Evolutionary conservation across 1,140 invertebrate species (phyloP).

Genomic region (Galendromus occidentalis): DNA sequence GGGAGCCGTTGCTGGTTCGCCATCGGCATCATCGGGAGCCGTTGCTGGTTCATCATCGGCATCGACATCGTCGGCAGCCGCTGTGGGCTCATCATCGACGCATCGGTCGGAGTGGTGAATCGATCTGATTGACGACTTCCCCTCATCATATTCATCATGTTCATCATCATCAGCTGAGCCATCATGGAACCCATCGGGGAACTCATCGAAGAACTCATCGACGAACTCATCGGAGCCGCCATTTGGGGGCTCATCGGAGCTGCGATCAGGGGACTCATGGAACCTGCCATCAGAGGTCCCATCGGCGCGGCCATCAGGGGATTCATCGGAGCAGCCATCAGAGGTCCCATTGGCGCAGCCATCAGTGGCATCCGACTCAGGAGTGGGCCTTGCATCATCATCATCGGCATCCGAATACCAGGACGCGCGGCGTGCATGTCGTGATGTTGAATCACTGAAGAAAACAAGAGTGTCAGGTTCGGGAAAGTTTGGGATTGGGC

Average conservation of each 20-base stretch:
- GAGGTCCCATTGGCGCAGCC: not conserved
- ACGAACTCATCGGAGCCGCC: too few species aligned
- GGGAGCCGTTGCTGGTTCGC: too few species aligned
- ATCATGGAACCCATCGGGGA: not conserved
- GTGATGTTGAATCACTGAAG: slow-evolving; percentile 8
- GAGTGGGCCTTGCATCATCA: not conserved
- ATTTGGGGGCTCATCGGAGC: not conserved
- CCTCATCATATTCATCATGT: not conserved
- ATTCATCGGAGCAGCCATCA: not conserved
- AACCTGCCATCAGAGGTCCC: not conserved
- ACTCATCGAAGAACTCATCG: too few species aligned
- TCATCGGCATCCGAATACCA: not conserved
- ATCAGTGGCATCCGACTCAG: not conserved
- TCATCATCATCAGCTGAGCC: not conserved
- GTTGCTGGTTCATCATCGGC: too few species aligned
- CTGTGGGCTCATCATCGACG: too few species aligned
- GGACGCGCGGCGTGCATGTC: not conserved
- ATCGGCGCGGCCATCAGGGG: not conserved
- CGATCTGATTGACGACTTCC: not conserved
- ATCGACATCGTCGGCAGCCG: too few species aligned
- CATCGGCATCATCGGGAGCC: too few species aligned
- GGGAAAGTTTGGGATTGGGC: not conserved
- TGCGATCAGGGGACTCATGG: not conserved
- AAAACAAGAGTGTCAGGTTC: not conserved
- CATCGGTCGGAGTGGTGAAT: not conserved